Evolutionary conservation across 2,113 vertebrate species (phyloP), one percentile per base, ranked within the genome.

Genomic region (Vanacampus margaritifer): DNA sequence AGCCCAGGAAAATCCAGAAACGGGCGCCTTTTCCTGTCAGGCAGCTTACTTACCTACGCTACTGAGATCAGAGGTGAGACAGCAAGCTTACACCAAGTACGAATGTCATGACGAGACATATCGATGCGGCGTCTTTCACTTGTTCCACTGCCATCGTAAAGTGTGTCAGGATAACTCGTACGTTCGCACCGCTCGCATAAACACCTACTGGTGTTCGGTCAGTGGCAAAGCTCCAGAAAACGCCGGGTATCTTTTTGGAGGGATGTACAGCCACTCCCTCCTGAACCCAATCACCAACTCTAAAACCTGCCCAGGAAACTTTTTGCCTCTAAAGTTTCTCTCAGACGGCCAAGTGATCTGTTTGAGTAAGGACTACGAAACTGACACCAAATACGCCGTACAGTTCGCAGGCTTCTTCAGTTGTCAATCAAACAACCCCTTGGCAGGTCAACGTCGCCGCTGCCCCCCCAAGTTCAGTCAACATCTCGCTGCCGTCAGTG

Each of bases 371-470:
- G 94, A 96, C 78, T 95, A 92, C 0, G 94, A 96, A 74, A 0
- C 0, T 1, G 93, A 86, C 0, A 74, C 77, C 12, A 78, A 21
- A 51, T 89, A 89, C 8, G 79, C 93, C 0, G 91, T 95, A 8
- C 90, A 93, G 2, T 97, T 98, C 0, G 96, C 93, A 5, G 96
- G 96, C 13, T 91, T 98, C 83, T 97, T 98, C 74, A 98, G 95
- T 80, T 98, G 95, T 70, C 71, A 90, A n/a, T 80, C 83, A 1
- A 89, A 79, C 37, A 98, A 98, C 73, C 92, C 92, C 0, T 64
- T 95, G 70, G 89, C 80, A 0, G 74, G 54, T 0, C 32, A 16
- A 39, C 84, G 88, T 23, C 23, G 68, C 21, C 94, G 82, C 28
- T 97, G 96, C 64, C 94, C 96, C 0, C 80, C 83, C 0, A 91